Percentiles rank a stretch among this genome's conserved stretches.
phyloP scores from a whole-genome alignment of 2,113 vertebrate genomes.

The Microcebus jonahi region DNA sequence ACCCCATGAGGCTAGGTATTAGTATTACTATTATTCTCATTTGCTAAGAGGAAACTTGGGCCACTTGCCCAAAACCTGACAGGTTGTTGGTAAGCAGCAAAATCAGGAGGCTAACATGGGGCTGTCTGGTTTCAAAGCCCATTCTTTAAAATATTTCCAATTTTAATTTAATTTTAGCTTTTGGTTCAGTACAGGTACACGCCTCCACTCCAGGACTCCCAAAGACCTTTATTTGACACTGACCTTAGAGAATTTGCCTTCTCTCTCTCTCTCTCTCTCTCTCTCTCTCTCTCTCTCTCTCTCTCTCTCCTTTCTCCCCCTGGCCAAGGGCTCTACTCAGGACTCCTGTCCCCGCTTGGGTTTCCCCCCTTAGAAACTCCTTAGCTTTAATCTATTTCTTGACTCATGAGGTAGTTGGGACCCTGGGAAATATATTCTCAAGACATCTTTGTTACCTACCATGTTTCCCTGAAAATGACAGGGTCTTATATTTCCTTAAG shows the following conservation, averaged over 20 bases:
- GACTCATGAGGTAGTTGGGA: neutral
- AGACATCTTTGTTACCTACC: neutral
- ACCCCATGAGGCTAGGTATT: neutral
- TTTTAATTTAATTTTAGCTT: constrained; percentile 39
- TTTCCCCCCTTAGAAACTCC: neutral
- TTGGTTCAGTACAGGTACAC: neutral
- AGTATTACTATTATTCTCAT: neutral
- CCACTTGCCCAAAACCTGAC: neutral
- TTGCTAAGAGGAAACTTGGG: neutral
- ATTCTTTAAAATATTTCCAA: neutral
- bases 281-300: neutral
- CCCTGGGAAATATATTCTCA: neutral
- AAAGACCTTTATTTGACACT: neutral
- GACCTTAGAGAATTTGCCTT: neutral
- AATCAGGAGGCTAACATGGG: neutral
- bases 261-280: neutral
- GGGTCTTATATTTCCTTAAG: no score
- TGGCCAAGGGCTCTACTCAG: neutral
- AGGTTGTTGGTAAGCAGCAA: neutral
- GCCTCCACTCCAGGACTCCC: neutral
- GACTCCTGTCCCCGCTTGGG: neutral
- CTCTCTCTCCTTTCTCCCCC: neutral
- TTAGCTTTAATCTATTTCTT: constrained; percentile 15
- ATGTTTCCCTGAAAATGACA: no score
- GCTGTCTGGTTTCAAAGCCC: neutral